Base-by-base conservation (phyloP, 2,797 vertebrate species). In the Protonibea diacanthus region DNA sequence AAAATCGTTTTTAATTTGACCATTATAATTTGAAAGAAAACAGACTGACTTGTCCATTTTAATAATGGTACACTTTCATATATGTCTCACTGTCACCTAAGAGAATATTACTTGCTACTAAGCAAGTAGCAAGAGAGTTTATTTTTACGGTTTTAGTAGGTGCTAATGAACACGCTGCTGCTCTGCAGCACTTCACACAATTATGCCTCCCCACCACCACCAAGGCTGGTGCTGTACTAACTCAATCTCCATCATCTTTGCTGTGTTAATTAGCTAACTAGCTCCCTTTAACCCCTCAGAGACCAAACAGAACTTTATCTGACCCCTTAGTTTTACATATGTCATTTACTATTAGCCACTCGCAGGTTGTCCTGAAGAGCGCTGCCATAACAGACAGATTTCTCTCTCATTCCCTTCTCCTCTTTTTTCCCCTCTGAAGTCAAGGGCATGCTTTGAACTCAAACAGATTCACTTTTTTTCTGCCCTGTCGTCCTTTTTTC, bases 391-490 rank as follows among this genome's bases (percentile, higher is more conserved):
- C 70, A 90, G 83, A 85, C 82, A 85, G 73, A 85, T 85, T 71
- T 79, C 67, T 76, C 80, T 83, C 71, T 80, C 76, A 86, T 65
- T 60, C 68, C 9, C 42, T 60, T 60, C 27, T 73, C 74, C 66
- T 47, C 33, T 74, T 67, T 55, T 80, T 68, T 59, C 49, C 70
- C 68, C 74, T 89, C 81, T 88, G 89, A 93, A 92, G 92, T 95
- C 92, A 94, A 94, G 93, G 93, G 80, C 93, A 92, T 23, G 76
- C 92, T 95, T 94, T 95, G 88, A 94, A 94, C 90, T 92, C 80
- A 88, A 91, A 90, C 85, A 87, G 76, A 81, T 87, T 88, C 71
- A 81, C 85, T 89, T 81, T 83, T 9, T 85, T 89, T 68, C 62
- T 88, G 68, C 74, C 63, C 71, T 74, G 55, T 79, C 63, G 52